Percentiles rank a stretch among this genome's conserved stretches.
phyloP scores from a whole-genome alignment of 1,140 invertebrate genomes.

The Meloidogyne chitwoodi region DNA sequence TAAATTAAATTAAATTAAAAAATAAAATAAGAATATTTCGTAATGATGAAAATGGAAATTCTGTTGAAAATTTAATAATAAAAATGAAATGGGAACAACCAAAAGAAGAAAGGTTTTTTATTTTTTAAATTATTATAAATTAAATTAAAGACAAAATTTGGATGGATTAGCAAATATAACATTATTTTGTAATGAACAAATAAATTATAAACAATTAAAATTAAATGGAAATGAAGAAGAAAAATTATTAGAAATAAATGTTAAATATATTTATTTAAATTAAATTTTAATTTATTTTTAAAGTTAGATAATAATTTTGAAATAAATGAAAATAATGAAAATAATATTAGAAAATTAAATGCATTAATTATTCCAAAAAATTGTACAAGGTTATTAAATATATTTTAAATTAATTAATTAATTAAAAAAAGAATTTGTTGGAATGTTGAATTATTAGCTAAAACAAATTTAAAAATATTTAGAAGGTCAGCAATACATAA shows the following conservation, averaged over 20 bases:
- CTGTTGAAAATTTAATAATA: constrained; percentile 45
- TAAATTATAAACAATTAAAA: constrained; percentile 49
- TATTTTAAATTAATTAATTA: not conserved
- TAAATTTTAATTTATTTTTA: constrained; percentile 9
- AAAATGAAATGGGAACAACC: constrained; percentile 43
- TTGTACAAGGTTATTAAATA: constrained; percentile 30
- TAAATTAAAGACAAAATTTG: constrained; percentile 39
- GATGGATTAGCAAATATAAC: constrained; percentile 47
- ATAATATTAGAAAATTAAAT: constrained; percentile 44
- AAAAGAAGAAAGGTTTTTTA: constrained; percentile 35
- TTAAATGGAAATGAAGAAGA: constrained; percentile 37
- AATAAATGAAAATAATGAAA: constrained; percentile 30
- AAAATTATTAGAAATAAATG: constrained; percentile 52
- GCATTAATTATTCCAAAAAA: constrained; percentile 49
- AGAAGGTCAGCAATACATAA: constrained; percentile 34
- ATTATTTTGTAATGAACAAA: constrained; percentile 41
- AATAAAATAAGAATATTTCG: constrained; percentile 17
- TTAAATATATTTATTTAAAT: not conserved
- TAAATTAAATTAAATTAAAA: not conserved
- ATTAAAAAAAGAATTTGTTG: constrained; percentile 42
- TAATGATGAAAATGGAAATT: constrained; percentile 30
- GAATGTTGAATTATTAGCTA: constrained; percentile 36
- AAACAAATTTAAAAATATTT: constrained; percentile 32
- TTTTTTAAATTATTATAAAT: not conserved
- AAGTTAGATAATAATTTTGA: constrained; percentile 45